phyloP scores from a whole-genome alignment of 2,113 vertebrate species.

The Bungarus multicinctus region DNA sequence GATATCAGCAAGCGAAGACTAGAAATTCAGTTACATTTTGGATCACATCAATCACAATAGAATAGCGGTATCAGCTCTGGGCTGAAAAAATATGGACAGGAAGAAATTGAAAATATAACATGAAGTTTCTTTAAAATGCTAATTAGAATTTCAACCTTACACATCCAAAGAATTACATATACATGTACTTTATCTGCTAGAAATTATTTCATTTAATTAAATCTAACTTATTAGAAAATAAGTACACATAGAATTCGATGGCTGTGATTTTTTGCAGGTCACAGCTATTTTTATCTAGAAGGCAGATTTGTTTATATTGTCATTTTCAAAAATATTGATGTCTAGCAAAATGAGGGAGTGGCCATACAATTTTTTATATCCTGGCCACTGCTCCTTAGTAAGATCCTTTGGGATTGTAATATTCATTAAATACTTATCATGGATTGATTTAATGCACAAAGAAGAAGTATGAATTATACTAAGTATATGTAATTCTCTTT shows the following conservation, averaged over 20 bases:
- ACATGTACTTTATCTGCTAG: not conserved
- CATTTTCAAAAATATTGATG: not conserved
- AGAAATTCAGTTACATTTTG: not conserved
- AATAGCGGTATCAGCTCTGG: not conserved
- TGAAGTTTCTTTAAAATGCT: not conserved
- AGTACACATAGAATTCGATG: not conserved
- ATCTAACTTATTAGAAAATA: not conserved
- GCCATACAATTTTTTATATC: not conserved
- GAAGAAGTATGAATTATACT: not conserved
- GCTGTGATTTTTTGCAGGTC: not conserved
- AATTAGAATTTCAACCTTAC: not conserved
- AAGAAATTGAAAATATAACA: not conserved
- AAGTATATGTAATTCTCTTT: not conserved
- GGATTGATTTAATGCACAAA: not conserved
- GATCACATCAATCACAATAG: accelerated
- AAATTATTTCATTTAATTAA: not conserved
- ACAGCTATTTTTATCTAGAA: not conserved
- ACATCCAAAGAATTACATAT: not conserved
- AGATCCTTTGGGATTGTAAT: not conserved
- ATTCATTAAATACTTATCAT: not conserved
- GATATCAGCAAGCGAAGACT: not conserved
- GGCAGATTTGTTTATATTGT: not conserved
- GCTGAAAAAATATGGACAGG: not conserved
- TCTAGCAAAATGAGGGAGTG: not conserved
- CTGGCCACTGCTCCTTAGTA: not conserved